Base-by-base conservation (phyloP, 1,140 invertebrate species). In the Fopius arisanus region DNA sequence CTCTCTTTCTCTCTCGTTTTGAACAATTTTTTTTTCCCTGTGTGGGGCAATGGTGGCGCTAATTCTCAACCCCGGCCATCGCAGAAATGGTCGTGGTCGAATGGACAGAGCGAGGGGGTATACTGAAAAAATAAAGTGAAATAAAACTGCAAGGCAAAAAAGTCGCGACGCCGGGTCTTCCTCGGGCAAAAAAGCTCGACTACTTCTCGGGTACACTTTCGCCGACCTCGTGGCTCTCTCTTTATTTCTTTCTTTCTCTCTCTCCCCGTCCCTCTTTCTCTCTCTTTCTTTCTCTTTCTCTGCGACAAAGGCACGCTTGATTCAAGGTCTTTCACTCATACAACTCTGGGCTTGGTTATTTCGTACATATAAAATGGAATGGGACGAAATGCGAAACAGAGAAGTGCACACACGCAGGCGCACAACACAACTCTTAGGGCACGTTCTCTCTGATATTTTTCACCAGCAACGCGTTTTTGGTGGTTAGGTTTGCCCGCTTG, bases 281-380 rank as follows among this genome's bases (percentile, higher is more conserved):
- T 76, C 75, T 82, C 81, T 80, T 81, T 77, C 10, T 59, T 23
- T 23, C 54, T 26, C 54, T 59, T 26, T 26, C 23, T 59, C 23
- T 26, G 85, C 86, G 86, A 87, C 87, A 86, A 88, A 88, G 86
- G 87, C 87, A 85, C 9, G 86, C 80, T 81, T 81, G 87, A 87
- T 88, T 87, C 87, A 87, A 87, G 87, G 86, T 87, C 73, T 68
- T 33, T 66, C 63, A 72, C 74, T 70, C 69, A 67, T 72, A 65
- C 70, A 43, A 29, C 26, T 65, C 43, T 73, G 29, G 16, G 72
- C 67, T 67, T 69, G 70, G 75, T 68, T 68, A 41, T 48, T 37
- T 37, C 37, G 54, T 65, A 29, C 33, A 65, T 31, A 65, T 65
- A 19, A 16, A 65, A 7, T 31, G 10, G 26, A 65, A 65, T 31